A percentile compares a stretch with the other conserved stretches of the same genome.
phyloP scores from a whole-genome alignment of 2,888 invertebrate genomes.

The Ophion ventricosus region DNA sequence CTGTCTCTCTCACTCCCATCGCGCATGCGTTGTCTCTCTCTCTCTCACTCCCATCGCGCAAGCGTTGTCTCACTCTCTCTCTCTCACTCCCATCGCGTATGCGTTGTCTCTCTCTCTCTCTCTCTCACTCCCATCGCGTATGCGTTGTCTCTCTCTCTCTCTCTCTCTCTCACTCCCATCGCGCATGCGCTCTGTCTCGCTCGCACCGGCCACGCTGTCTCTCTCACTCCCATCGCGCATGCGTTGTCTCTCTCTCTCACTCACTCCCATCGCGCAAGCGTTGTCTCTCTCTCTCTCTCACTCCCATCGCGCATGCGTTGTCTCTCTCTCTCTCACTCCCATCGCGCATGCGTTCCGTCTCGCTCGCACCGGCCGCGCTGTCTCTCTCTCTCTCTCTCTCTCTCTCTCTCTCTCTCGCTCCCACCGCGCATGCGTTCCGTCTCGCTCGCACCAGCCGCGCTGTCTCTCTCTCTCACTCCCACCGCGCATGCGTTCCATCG shows the following conservation, averaged over 20 bases:
- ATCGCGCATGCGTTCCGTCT: too few species aligned
- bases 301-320: too few species aligned
- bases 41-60: too few species aligned
- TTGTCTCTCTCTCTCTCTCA: background rate
- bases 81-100: background rate
- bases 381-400: background rate
- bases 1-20: constrained; percentile 1
- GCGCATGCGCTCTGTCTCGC: too few species aligned
- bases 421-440: too few species aligned
- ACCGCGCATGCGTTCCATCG: too few species aligned
- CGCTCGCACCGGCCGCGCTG: constrained; percentile 1
- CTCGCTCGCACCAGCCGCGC: constrained; percentile 1
- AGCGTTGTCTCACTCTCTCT: too few species aligned
- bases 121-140: too few species aligned
- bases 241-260: background rate
- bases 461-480: constrained; percentile 3
- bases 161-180: too few species aligned
- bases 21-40: background rate
- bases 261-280: too few species aligned
- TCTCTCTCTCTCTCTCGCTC: background rate
- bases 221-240: background rate
- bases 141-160: background rate
- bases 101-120: background rate
- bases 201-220: too few species aligned
- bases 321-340: background rate